Evolutionary conservation across 2,888 invertebrate species (phyloP).

Genomic region (Smittia sp.): DNA sequence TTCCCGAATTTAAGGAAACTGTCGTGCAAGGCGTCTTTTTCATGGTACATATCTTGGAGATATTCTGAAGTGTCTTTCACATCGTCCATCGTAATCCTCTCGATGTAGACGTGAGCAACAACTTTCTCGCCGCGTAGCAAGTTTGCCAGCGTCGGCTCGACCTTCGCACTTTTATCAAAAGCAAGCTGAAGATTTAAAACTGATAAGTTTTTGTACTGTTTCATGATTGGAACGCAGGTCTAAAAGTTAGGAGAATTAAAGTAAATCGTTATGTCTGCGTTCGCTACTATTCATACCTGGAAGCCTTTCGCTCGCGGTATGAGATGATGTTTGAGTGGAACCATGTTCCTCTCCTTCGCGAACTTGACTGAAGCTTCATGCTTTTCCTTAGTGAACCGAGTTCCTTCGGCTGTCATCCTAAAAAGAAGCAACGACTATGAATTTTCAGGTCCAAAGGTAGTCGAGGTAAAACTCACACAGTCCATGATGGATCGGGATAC

Average conservation of each 20-base stretch:
- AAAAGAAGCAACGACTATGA: no score
- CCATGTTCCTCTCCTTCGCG: slow-evolving; percentile 74
- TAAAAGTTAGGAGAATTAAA: no score
- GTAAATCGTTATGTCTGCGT: no score
- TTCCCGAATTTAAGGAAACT: slow-evolving; percentile 71
- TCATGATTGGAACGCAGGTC: slow-evolving; percentile 72
- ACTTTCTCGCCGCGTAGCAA: slow-evolving; percentile 66
- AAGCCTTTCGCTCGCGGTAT: slow-evolving; percentile 85
- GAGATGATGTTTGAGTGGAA: slow-evolving; percentile 75
- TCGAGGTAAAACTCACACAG: slow-evolving; percentile 52
- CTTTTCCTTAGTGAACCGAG: slow-evolving; percentile 77
- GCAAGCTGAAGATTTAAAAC: slow-evolving; percentile 74
- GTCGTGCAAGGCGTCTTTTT: slow-evolving; percentile 69
- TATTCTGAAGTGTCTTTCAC: slow-evolving; percentile 51
- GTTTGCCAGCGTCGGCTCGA: slow-evolving; percentile 66
- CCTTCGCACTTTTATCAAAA: slow-evolving; percentile 60
- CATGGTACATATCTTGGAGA: slow-evolving; percentile 43
- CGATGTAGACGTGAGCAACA: slow-evolving; percentile 68
- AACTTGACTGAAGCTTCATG: slow-evolving; percentile 77
- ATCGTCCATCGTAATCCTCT: slow-evolving; percentile 70
- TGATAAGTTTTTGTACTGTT: slow-evolving; percentile 69
- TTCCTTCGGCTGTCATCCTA: slow-evolving; percentile 73
- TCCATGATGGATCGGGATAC: slow-evolving; percentile 83
- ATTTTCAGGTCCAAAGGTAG: neutral
- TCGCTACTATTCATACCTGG: no score